phyloP scores from a whole-genome alignment of 2,888 invertebrate genomes.

The Ennomos fuscantarius region DNA sequence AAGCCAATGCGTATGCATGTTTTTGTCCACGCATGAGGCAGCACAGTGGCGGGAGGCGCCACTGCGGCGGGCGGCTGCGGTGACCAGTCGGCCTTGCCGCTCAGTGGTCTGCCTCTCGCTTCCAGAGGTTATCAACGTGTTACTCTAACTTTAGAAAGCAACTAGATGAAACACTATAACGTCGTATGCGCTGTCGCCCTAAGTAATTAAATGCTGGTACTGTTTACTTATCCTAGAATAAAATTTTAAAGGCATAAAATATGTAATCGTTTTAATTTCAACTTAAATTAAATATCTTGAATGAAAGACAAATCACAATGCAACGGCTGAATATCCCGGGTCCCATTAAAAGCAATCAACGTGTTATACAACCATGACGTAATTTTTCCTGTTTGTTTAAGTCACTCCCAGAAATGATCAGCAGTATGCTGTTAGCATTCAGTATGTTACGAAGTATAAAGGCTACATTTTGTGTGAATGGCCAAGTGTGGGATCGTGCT shows the following conservation, averaged over 20 bases:
- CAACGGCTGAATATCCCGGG: conserved; percentile 38
- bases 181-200: conserved; percentile 53
- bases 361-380: conserved; percentile 37
- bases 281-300: conserved; percentile 11
- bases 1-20: conserved; percentile 18
- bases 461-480: background rate
- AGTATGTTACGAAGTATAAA: conserved; percentile 19
- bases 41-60: conserved; percentile 36
- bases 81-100: conserved; percentile 78
- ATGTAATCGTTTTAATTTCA: no score
- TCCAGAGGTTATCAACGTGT: conserved; percentile 81
- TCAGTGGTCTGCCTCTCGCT: conserved; percentile 75
- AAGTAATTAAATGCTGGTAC: conserved; percentile 36
- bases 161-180: conserved; percentile 46
- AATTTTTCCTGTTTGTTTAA: conserved; percentile 34
- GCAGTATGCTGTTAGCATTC: conserved; percentile 30
- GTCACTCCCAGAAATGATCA: conserved; percentile 32
- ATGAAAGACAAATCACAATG: conserved; percentile 34
- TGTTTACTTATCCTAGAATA: conserved; percentile 14
- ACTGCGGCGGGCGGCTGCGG: conserved; percentile 41
- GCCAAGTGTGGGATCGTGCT: background rate
- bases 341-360: conserved; percentile 40
- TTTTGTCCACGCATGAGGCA: conserved; percentile 16
- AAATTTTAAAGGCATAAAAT: no score
- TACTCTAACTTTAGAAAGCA: conserved; percentile 84